Conservation (phyloP, 2,797 vertebrate genomes). For the Pteronotus mesoamericanus region DNA sequence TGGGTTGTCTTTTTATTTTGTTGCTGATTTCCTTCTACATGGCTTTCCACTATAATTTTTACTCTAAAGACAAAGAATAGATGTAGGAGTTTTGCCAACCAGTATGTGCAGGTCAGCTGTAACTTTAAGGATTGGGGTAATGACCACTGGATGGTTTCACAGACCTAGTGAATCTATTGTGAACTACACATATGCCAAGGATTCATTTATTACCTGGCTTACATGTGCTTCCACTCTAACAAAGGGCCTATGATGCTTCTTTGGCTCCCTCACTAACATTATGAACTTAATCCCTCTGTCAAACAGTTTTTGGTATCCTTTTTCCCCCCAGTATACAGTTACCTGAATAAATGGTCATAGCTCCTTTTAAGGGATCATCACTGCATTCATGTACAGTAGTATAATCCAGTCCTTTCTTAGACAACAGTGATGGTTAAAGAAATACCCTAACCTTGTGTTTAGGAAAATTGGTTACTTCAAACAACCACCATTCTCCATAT, state of each 20-base stretch:
- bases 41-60: not conserved
- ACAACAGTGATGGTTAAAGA: not conserved
- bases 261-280: not conserved
- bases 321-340: not conserved
- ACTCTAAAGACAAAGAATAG: not conserved
- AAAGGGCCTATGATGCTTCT: not conserved
- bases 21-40: not conserved
- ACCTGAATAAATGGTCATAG: not conserved
- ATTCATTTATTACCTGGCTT: not conserved
- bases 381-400: not conserved
- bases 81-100: not conserved
- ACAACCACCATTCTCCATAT: not conserved
- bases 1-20: too few relatives aligned
- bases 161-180: not conserved
- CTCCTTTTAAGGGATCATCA: not conserved
- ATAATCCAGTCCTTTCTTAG: not conserved
- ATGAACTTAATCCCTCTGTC: not conserved
- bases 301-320: not conserved
- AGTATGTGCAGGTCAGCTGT: not conserved
- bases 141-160: not conserved
- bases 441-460: not conserved
- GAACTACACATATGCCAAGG: not conserved
- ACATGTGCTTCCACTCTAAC: not conserved
- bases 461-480: not conserved
- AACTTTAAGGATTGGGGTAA: not conserved